Evolutionary conservation across 2,888 invertebrate genomes (phyloP).

Genomic region (Lymantria dispar): DNA sequence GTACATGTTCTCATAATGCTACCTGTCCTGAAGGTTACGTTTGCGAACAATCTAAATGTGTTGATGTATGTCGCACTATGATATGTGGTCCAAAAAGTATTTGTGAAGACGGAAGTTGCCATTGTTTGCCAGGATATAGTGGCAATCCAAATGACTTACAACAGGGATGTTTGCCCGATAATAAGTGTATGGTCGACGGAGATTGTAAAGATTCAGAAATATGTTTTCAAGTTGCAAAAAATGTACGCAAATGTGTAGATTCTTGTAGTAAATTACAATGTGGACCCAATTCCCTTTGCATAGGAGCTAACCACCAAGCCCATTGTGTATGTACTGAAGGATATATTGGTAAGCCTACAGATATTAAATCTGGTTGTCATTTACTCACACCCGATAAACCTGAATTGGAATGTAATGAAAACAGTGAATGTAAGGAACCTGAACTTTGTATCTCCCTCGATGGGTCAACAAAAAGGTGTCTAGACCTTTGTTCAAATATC

Average conservation of each 20-base stretch:
- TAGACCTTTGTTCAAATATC: slow-evolving; percentile 90
- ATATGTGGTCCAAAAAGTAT: slow-evolving; percentile 91
- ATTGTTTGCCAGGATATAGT: slow-evolving; percentile 89
- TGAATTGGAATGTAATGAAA: slow-evolving; percentile 84
- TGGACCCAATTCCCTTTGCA: slow-evolving; percentile 94
- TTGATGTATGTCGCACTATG: slow-evolving; percentile 88
- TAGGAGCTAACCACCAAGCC: slow-evolving; percentile 91
- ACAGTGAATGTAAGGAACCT: slow-evolving; percentile 88
- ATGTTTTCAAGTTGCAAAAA: slow-evolving; percentile 92
- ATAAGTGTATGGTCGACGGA: slow-evolving; percentile 90
- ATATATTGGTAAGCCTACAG: slow-evolving; percentile 91
- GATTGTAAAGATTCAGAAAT: slow-evolving; percentile 93
- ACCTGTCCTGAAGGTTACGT: slow-evolving; percentile 90
- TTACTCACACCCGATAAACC: slow-evolving; percentile 83
- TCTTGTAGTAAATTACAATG: slow-evolving; percentile 94
- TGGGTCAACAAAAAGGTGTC: slow-evolving; percentile 86
- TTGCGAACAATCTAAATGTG: slow-evolving; percentile 88
- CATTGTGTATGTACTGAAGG: slow-evolving; percentile 93
- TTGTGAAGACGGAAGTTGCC: slow-evolving; percentile 90
- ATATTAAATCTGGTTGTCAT: slow-evolving; percentile 90
- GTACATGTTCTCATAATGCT: slow-evolving; percentile 86
- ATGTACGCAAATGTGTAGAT: slow-evolving; percentile 91
- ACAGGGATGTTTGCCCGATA: slow-evolving; percentile 87
- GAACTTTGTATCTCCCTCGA: slow-evolving; percentile 86
- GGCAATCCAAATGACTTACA: slow-evolving; percentile 88